Evolutionary conservation across 2,113 vertebrate genomes (phyloP).

Genomic region (Steatornis caripensis): DNA sequence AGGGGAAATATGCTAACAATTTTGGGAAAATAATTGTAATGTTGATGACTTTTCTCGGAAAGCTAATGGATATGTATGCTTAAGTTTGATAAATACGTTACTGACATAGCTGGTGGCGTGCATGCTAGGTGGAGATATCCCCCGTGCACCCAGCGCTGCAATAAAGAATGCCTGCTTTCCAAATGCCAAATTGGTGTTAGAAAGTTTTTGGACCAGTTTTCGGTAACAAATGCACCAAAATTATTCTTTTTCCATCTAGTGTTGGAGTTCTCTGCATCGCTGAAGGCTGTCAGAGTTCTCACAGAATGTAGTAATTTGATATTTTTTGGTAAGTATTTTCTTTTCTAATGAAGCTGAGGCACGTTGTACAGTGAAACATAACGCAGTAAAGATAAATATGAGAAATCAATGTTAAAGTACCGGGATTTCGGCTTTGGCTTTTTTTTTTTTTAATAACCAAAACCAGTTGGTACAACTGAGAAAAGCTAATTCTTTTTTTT

Average conservation of each 20-base stretch:
- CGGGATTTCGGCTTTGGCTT: fast-evolving
- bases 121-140: too few relatives aligned
- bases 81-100: too few relatives aligned
- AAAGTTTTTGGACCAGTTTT: too few relatives aligned
- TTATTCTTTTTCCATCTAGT: slow-evolving; percentile 7
- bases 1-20: too few relatives aligned
- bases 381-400: not conserved
- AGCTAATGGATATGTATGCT: too few relatives aligned
- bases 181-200: too few relatives aligned
- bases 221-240: slow-evolving; percentile 75
- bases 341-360: not conserved
- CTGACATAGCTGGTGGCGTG: too few relatives aligned
- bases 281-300: slow-evolving; percentile 47
- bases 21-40: too few relatives aligned
- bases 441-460: not conserved
- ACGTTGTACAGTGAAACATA: not conserved
- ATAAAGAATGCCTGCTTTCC: too few relatives aligned
- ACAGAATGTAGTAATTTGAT: not conserved
- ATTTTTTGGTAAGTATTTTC: not conserved
- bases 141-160: too few relatives aligned
- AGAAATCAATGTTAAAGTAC: not conserved
- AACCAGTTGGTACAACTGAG: not conserved
- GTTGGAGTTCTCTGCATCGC: slow-evolving; percentile 55
- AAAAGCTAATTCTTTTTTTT: not conserved
- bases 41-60: too few relatives aligned